A percentile compares a stretch with the other conserved stretches of the same genome.
Conservation (phyloP, 2,888 invertebrate genomes). For the Cheilosia scutellata region DNA sequence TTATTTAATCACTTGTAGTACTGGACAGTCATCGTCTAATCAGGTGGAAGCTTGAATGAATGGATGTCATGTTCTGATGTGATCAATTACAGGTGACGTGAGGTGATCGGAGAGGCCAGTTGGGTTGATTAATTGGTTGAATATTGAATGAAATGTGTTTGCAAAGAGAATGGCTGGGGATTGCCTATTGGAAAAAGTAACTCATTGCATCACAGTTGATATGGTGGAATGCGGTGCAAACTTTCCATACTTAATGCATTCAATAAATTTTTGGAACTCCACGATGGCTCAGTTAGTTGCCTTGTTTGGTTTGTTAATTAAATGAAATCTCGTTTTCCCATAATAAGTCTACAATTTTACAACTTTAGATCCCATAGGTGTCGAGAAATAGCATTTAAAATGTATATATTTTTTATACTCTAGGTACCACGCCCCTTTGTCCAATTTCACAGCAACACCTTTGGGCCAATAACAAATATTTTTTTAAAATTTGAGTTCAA, state of each 20-base stretch:
- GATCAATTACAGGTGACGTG: slow-evolving; percentile 47
- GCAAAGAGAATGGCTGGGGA: slow-evolving; percentile 4
- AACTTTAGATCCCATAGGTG: too few species aligned
- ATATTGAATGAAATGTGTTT: slow-evolving; percentile 8
- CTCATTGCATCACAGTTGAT: neutral
- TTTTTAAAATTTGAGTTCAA: too few species aligned
- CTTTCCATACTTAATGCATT: neutral
- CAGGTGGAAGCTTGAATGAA: slow-evolving; percentile 19
- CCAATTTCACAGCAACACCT: too few species aligned
- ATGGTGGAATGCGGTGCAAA: neutral
- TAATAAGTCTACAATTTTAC: too few species aligned
- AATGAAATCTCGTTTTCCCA: too few species aligned
- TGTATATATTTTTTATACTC: too few species aligned
- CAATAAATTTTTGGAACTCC: too few species aligned
- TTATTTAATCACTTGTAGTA: slow-evolving; percentile 33
- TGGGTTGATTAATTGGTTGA: slow-evolving; percentile 42
- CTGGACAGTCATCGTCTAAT: slow-evolving; percentile 29
- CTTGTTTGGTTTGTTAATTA: too few species aligned
- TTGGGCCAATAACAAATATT: too few species aligned
- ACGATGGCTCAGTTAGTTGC: too few species aligned
- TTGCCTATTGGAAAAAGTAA: slow-evolving; percentile 4
- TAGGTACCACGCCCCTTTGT: too few species aligned
- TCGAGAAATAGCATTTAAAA: too few species aligned
- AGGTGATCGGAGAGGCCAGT: slow-evolving; percentile 43
- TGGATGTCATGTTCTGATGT: slow-evolving; percentile 41